These are phyloP conservation scores for Gorsachius goisagi DNA, from an alignment of 2,113 vertebrate species.

Conservation along the genomic window DNA sequence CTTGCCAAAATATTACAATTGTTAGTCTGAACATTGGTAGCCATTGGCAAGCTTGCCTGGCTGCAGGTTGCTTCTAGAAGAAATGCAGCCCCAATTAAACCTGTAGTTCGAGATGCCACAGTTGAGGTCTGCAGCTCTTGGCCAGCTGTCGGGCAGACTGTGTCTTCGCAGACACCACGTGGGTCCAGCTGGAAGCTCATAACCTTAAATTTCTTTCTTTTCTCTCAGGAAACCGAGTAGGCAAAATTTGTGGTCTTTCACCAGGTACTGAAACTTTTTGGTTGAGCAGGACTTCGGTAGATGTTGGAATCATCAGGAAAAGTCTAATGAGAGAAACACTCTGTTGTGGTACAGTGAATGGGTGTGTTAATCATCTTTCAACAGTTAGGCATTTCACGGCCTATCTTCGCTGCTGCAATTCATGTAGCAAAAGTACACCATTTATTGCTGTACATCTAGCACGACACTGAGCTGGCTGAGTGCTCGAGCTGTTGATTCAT, in stretches of 20 bases:
- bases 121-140: not conserved
- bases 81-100: not conserved
- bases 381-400: not conserved
- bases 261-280: not conserved
- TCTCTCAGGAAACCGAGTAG: not conserved
- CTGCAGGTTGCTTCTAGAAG: not conserved
- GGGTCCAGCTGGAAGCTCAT: not conserved
- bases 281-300: not conserved
- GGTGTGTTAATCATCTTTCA: not conserved
- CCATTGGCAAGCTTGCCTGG: not conserved
- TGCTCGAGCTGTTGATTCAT: constrained; percentile 20
- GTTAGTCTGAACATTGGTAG: not conserved
- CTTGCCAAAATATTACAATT: not conserved
- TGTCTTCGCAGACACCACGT: not conserved
- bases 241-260: not conserved
- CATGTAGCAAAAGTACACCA: not conserved
- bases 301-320: not conserved
- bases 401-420: not conserved
- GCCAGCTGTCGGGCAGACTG: not conserved
- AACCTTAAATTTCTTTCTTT: not conserved
- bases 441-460: not conserved
- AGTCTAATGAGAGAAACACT: not conserved
- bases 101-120: not conserved
- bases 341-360: not conserved
- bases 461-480: not conserved